Evolutionary conservation across 2,113 vertebrate genomes (phyloP).

Genomic region (Tympanuchus pallidicinctus): DNA sequence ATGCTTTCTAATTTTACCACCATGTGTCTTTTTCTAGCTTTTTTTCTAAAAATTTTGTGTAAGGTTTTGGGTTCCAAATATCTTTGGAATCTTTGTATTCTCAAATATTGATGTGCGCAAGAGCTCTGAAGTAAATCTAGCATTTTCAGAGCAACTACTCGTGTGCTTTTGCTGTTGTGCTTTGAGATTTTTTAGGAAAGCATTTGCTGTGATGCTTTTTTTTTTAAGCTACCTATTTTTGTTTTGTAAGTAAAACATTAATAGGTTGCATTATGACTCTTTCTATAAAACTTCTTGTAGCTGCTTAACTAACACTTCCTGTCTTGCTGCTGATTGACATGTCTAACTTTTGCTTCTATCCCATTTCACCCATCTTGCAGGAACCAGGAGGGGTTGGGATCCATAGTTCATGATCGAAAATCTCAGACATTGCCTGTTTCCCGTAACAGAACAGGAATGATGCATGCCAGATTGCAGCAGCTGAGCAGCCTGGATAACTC

Average conservation of each 20-base stretch:
- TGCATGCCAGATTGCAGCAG: conserved; percentile 99
- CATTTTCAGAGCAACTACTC: conserved; percentile 7
- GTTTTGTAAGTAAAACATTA: conserved; percentile 33
- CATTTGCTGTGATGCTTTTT: conserved; percentile 50
- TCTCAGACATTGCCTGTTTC: conserved; percentile 99
- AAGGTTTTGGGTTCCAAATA: conserved; percentile 24
- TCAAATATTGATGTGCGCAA: not conserved
- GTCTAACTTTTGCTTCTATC: conserved; percentile 89
- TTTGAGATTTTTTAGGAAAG: conserved; percentile 48
- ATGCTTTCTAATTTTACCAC: conserved; percentile 32
- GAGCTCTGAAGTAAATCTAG: conserved; percentile 11
- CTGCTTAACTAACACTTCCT: conserved; percentile 83
- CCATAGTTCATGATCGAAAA: conserved; percentile 97
- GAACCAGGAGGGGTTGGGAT: conserved; percentile 98
- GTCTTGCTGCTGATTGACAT: conserved; percentile 78
- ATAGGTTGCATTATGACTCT: conserved; percentile 27
- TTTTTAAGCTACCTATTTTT: conserved; percentile 40
- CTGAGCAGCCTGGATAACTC: conserved; percentile 99
- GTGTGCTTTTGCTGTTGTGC: conserved; percentile 61
- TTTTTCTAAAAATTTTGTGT: not conserved
- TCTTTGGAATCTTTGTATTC: conserved; percentile 32
- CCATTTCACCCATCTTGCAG: conserved; percentile 93
- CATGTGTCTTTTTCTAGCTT: conserved; percentile 7
- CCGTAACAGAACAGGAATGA: conserved; percentile 98
- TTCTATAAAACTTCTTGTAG: conserved; percentile 44